phyloP scores from a whole-genome alignment of 2,797 vertebrate genomes.

The Lophius americanus region DNA sequence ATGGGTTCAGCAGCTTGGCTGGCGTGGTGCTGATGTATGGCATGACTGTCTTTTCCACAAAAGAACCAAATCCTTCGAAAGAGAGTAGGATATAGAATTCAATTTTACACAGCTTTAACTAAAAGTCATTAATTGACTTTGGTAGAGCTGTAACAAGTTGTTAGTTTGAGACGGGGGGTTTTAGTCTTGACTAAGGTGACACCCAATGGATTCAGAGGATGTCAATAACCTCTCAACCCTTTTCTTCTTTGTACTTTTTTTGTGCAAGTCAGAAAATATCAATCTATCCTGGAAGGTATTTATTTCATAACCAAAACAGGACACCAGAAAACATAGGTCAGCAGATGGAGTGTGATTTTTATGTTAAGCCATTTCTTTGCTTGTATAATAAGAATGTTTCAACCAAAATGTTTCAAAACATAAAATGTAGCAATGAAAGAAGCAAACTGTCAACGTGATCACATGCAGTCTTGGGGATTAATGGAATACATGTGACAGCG shows the following conservation, averaged over 20 bases:
- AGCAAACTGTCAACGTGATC: neutral
- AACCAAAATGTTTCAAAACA: neutral
- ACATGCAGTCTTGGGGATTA: neutral
- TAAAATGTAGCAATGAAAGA: too few species aligned
- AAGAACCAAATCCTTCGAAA: slow-evolving; percentile 92
- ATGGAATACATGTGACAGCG: too few species aligned
- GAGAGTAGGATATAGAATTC: neutral
- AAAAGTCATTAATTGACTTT: neutral
- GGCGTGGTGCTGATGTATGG: slow-evolving; percentile 98
- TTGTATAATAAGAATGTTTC: neutral
- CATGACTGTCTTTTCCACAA: slow-evolving; percentile 99
- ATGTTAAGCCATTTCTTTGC: neutral
- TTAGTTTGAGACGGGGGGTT: neutral
- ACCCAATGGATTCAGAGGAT: slow-evolving; percentile 8
- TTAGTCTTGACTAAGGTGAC: neutral
- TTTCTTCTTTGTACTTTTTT: slow-evolving; percentile 24
- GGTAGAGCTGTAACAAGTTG: neutral
- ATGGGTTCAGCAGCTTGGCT: slow-evolving; percentile 94
- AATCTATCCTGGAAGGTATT: slow-evolving; percentile 21
- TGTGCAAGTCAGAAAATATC: slow-evolving; percentile 17
- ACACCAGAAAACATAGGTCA: slow-evolving; percentile 26
- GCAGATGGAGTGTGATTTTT: neutral
- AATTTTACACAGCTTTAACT: neutral
- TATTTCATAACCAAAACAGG: neutral
- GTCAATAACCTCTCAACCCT: slow-evolving; percentile 1